Percentiles rank a stretch among this genome's conserved stretches.
phyloP scores from a whole-genome alignment of 2,888 invertebrate species.

The Orchestes rusci region DNA sequence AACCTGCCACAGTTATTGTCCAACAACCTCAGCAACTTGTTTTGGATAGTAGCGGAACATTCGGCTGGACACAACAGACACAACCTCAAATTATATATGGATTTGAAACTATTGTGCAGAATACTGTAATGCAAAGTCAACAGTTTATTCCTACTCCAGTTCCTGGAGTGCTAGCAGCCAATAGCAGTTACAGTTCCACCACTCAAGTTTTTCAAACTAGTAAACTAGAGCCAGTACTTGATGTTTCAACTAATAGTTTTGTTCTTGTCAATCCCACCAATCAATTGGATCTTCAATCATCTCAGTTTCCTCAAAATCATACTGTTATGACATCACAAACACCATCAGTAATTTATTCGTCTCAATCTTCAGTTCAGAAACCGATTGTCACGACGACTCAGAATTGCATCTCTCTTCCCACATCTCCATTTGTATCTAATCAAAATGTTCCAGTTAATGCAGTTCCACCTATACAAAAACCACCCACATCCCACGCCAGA shows the following conservation, averaged over 20 bases:
- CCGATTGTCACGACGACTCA: slow-evolving; percentile 36
- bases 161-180: slow-evolving; percentile 72
- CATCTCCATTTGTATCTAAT: slow-evolving; percentile 47
- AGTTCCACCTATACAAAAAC: slow-evolving; percentile 59
- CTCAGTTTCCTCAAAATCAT: slow-evolving; percentile 26
- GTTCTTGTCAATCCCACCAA: slow-evolving; percentile 59
- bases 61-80: slow-evolving; percentile 41
- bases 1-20: slow-evolving; percentile 40
- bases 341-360: slow-evolving; percentile 31
- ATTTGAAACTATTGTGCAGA: slow-evolving; percentile 78
- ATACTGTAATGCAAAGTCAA: slow-evolving; percentile 84
- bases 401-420: slow-evolving; percentile 54
- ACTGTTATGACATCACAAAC: slow-evolving; percentile 28
- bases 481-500: slow-evolving; percentile 44
- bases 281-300: slow-evolving; percentile 43
- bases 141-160: slow-evolving; percentile 76
- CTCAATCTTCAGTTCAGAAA: slow-evolving; percentile 28
- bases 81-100: slow-evolving; percentile 65
- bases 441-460: slow-evolving; percentile 65
- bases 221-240: slow-evolving; percentile 74
- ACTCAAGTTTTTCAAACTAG: slow-evolving; percentile 81
- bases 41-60: slow-evolving; percentile 40
- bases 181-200: slow-evolving; percentile 77
- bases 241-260: slow-evolving; percentile 61
- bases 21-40: slow-evolving; percentile 41